A percentile compares a stretch with the other conserved stretches of the same genome.
Evolutionary conservation across 2,113 vertebrate species (phyloP).

Genomic region (human (Homo sapiens)): GRCh38 chr13:105346501-105347000

Average conservation of each 20-base stretch:
- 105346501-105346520: neutral
- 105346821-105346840: rapidly evolving
- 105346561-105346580: neutral
- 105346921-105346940: rapidly evolving
- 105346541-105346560: rapidly evolving
- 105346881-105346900: rapidly evolving
- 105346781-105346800: neutral
- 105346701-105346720: rapidly evolving
- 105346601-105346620: rapidly evolving
- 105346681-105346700: neutral
- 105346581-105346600: rapidly evolving
- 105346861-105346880: rapidly evolving
- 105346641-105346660: neutral
- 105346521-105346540: rapidly evolving
- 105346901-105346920: neutral
- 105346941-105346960: neutral
- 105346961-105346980: neutral
- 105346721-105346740: rapidly evolving
- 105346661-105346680: rapidly evolving
- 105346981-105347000: neutral
- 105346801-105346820: too few species aligned
- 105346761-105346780: too few species aligned
- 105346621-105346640: rapidly evolving
- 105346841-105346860: rapidly evolving
- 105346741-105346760: rapidly evolving